Evolutionary conservation across 1,140 invertebrate species (phyloP).

Genomic region (Pogonus chalceus): DNA sequence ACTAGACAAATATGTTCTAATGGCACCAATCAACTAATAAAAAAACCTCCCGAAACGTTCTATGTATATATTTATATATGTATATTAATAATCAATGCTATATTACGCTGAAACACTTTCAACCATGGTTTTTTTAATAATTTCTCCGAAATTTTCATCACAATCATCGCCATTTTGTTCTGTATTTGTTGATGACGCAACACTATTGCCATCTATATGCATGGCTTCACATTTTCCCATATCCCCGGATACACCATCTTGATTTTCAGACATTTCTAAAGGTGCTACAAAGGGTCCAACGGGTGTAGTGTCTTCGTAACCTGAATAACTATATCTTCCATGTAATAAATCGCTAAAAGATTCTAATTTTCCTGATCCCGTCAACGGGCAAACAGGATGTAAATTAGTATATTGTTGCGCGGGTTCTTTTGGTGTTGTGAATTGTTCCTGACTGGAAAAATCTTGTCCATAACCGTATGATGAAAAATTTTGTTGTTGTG

Average conservation of each 20-base stretch:
- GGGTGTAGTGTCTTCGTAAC: constrained; percentile 24
- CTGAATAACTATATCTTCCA: constrained; percentile 44
- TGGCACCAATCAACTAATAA: too few relatives aligned
- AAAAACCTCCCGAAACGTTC: too few relatives aligned
- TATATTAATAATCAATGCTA: constrained; percentile 13
- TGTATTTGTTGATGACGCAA: background rate
- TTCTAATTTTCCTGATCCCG: constrained; percentile 55
- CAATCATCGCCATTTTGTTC: constrained; percentile 36
- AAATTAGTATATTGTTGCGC: constrained; percentile 44
- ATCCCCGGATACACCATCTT: background rate
- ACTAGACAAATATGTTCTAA: too few relatives aligned
- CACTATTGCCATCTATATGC: background rate
- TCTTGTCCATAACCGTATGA: constrained; percentile 21
- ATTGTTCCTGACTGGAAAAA: constrained; percentile 12
- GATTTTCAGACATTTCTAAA: background rate
- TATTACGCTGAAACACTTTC: constrained; percentile 74
- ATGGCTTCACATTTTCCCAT: constrained; percentile 8
- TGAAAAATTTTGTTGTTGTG: constrained; percentile 24
- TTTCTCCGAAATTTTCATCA: constrained; percentile 79
- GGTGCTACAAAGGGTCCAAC: constrained; percentile 9
- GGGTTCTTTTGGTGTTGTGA: constrained; percentile 15
- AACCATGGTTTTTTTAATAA: constrained; percentile 87
- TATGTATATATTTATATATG: constrained; percentile 16
- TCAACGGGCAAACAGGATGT: constrained; percentile 41
- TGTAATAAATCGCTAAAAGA: constrained; percentile 56